Evolutionary conservation across 2,888 invertebrate genomes (phyloP).

Genomic region (Sesia apiformis): DNA sequence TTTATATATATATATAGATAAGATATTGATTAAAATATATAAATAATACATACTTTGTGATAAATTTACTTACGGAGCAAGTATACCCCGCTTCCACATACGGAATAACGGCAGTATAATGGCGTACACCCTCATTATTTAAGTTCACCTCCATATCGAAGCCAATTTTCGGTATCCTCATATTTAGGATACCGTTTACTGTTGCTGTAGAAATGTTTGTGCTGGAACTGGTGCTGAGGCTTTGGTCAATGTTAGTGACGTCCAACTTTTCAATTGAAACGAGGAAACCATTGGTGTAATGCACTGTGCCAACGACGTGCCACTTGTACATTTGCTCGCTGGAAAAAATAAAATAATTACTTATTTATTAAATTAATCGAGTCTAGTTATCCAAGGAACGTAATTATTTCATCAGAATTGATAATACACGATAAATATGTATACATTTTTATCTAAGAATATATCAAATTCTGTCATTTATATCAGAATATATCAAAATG

Average conservation of each 20-base stretch:
- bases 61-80: slow-evolving; percentile 20
- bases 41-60: not conserved
- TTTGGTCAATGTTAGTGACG: slow-evolving; percentile 13
- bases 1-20: no score
- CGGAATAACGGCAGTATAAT: slow-evolving; percentile 29
- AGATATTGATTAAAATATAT: no score
- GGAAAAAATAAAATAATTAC: slow-evolving; percentile 10
- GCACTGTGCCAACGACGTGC: slow-evolving; percentile 29
- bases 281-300: slow-evolving; percentile 43
- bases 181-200: slow-evolving; percentile 20
- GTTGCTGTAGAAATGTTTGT: slow-evolving; percentile 9
- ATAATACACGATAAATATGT: no score
- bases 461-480: no score
- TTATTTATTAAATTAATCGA: not conserved
- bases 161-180: slow-evolving; percentile 29
- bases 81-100: slow-evolving; percentile 13
- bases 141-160: slow-evolving; percentile 32
- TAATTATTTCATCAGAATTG: no score
- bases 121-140: slow-evolving; percentile 13
- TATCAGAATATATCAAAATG: no score
- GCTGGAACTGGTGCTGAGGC: slow-evolving; percentile 1
- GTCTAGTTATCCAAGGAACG: no score
- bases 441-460: no score
- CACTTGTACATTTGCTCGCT: slow-evolving; percentile 34
- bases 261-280: slow-evolving; percentile 30